Base-by-base conservation (phyloP, 2,888 invertebrate genomes). In the Pecten maximus region DNA sequence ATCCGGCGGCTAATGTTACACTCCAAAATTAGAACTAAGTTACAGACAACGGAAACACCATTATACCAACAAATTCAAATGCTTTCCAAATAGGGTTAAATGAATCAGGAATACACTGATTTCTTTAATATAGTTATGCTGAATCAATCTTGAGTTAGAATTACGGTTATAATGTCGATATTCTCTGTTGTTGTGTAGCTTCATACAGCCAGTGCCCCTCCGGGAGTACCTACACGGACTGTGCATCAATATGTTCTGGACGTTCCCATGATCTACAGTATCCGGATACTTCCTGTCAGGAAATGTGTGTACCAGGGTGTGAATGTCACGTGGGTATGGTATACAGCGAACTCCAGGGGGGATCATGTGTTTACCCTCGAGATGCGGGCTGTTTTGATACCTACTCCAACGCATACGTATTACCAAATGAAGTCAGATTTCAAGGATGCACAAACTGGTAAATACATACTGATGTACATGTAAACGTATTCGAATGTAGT, bases 191-290 rank as follows among this genome's bases (percentile, higher is more conserved):
- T n/a, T n/a, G n/a, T 28, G 6, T 10, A 74, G 74, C 74, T 28
- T 28, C 35, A 8, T 74, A 74, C 16, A 4, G 4, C 10, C 74
- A 28, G 35, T 74, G 74, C 74, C 2, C 74, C 6, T n/a, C 87
- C 2, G 90, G 91, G 23, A 90, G 91, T 15, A 40, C 88, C 0
- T 94, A 94, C 90, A 90, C 89, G 28, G 94, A 94, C 88, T 94
- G 94, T 48, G 92, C 91, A 19, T 92, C 91, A 0, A 89, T 91
- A 15, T 94, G 94, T 60, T 48, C 86, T 2, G 92, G 91, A 15
- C 92, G 92, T 35, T 93, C 93, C 87, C 90, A 93, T 35, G 94
- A 94, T 87, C 89, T 93, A 87, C 91, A 93, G 88, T 90, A 93
- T 28, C 89, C 91, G 0, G 91, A 92, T 28, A 12, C 89, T 3